Evolutionary conservation across 37 sponge, comb jelly and placozoan genomes (phyloP).

Genomic region (Halichondria panicea): DNA sequence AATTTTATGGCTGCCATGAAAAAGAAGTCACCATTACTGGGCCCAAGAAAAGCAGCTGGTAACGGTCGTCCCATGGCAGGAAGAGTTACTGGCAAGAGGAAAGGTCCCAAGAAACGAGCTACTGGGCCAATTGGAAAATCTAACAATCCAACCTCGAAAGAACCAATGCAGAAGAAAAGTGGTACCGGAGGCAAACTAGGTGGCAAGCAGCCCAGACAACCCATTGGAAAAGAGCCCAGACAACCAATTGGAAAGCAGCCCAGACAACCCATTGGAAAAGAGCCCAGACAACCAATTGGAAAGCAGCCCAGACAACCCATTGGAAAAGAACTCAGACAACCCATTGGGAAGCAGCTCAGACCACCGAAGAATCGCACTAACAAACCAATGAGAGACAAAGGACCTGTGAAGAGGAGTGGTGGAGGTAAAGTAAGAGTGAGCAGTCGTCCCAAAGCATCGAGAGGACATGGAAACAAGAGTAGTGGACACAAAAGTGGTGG

Average conservation of each 20-base stretch:
- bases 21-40: too few species aligned
- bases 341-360: not conserved
- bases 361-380: not conserved
- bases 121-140: too few species aligned
- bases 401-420: not conserved
- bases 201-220: not conserved
- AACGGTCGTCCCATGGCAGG: not conserved
- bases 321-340: too few species aligned
- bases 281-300: not conserved
- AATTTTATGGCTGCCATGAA: too few species aligned
- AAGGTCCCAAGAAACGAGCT: not conserved
- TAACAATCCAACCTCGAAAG: not conserved
- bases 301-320: not conserved
- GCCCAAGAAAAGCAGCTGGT: not conserved
- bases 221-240: not conserved
- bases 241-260: not conserved
- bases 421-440: not conserved
- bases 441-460: not conserved
- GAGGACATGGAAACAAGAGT: not conserved
- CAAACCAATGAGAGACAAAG: not conserved
- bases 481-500: not conserved
- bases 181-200: not conserved
- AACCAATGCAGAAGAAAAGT: not conserved
- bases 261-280: not conserved
- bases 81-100: not conserved